A percentile compares a stretch with the other conserved stretches of the same genome.
phyloP scores from a whole-genome alignment of 2,888 invertebrate species.

The Meteorus cinctellus region DNA sequence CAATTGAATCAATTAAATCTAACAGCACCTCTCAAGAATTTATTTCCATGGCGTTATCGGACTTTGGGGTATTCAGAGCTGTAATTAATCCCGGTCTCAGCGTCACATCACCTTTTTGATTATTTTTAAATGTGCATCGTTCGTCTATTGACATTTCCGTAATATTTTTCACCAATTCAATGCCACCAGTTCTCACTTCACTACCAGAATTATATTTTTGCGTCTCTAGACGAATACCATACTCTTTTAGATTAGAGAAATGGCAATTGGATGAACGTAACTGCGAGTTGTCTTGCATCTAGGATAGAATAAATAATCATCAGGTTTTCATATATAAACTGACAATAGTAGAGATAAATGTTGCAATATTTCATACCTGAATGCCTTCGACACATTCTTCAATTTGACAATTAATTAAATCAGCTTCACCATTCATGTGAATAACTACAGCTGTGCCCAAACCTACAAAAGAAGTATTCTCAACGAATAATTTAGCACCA shows the following conservation, averaged over 20 bases:
- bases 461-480: conserved; percentile 74
- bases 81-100: conserved; percentile 55
- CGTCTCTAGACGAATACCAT: conserved; percentile 75
- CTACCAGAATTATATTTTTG: conserved; percentile 61
- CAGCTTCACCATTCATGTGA: conserved; percentile 61
- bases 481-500: conserved; percentile 71
- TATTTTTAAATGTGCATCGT: conserved; percentile 64
- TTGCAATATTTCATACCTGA: conserved; percentile 62
- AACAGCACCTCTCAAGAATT: conserved; percentile 43
- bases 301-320: conserved; percentile 56
- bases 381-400: conserved; percentile 68
- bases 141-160: conserved; percentile 58
- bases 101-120: conserved; percentile 62
- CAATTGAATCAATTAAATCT: background rate
- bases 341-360: conserved; percentile 10
- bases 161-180: conserved; percentile 59
- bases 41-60: conserved; percentile 55
- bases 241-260: conserved; percentile 74
- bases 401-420: conserved; percentile 69
- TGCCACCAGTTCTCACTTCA: conserved; percentile 59
- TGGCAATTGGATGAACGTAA: conserved; percentile 67
- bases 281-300: conserved; percentile 73
- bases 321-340: conserved; percentile 26
- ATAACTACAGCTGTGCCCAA: conserved; percentile 76
- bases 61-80: conserved; percentile 54